phyloP scores from a whole-genome alignment of 2,797 vertebrate species.

The Acanthurus leucopareius region DNA sequence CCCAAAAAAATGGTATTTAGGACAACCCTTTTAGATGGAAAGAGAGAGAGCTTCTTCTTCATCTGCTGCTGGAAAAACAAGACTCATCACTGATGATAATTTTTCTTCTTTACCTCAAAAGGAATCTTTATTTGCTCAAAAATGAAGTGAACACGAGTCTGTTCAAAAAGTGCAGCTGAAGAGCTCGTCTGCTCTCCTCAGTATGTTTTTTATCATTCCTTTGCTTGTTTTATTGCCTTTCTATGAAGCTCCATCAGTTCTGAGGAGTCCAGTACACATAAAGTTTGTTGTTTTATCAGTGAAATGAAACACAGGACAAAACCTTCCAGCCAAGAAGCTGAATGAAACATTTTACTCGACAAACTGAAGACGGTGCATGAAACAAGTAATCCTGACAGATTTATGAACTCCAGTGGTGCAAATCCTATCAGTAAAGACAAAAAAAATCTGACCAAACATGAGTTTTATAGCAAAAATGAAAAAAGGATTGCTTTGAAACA shows the following conservation, averaged over 20 bases:
- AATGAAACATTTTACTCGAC: slow-evolving; percentile 6
- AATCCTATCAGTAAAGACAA: not conserved
- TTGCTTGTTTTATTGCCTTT: not conserved
- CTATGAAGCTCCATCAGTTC: not conserved
- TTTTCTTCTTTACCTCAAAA: not conserved
- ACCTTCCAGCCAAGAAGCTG: not conserved
- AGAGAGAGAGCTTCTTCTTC: not conserved
- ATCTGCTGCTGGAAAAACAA: not conserved
- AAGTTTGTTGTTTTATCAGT: not conserved
- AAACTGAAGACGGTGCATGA: not conserved
- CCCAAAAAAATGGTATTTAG: too few species aligned
- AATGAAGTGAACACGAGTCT: not conserved
- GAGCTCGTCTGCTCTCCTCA: not conserved
- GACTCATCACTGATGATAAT: not conserved
- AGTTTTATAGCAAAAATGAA: slow-evolving; percentile 20
- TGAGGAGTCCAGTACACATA: not conserved
- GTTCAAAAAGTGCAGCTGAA: not conserved
- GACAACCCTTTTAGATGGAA: too few species aligned
- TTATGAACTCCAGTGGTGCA: not conserved
- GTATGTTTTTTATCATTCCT: not conserved
- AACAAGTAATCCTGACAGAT: too few species aligned
- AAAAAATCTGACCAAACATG: not conserved
- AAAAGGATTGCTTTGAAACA: slow-evolving; percentile 40
- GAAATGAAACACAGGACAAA: not conserved
- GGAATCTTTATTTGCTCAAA: not conserved